Evolutionary conservation across 2,888 invertebrate genomes (phyloP), one percentile per base, ranked within the genome.

Genomic region (Acronicta psi): DNA sequence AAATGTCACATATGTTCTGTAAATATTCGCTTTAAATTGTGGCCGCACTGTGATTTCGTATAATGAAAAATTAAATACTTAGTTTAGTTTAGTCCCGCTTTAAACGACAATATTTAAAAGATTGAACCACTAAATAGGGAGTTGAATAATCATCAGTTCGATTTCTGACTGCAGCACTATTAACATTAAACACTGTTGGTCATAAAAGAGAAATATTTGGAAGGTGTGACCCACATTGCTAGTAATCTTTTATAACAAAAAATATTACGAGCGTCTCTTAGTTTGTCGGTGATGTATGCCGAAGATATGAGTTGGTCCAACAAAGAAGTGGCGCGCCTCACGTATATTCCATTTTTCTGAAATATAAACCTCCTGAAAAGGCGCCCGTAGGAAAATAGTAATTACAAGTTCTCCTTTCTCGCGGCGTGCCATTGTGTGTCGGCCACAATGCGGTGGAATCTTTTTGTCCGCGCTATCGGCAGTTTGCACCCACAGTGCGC

Each of bases 381-480:
- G 84, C 85, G 84, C 82, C 79, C 82, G 86, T 87, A 89, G 93
- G 92, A 92, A 92, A 92, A 91, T 92, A 91, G 93, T 94, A 94
- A 94, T 94, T 94, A 93, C 92, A 94, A 93, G 88, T 91, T 90
- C 88, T 81, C 83, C 82, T 85, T 85, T 86, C 89, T 82, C 81
- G 82, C 74, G 77, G 83, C 79, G 82, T 73, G 81, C 86, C 80
- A 92, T 93, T 93, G 94, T 94, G 87, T 81, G 66, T 62, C 67
- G 72, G 61, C 78, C 87, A 93, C 94, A 94, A 94, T 93, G 88
- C 85, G 75, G 82, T 81, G 91, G 92, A 92, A 92, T 91, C 93
- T 94, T 93, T 94, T 93, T 94, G 94, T 94, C 89, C 88, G 79
- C 83, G 85, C 84, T 93, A 93, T 93, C 94, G 89, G 86, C 82